Evolutionary conservation across 2,797 vertebrate species (phyloP).

Genomic region (Enteromius paludinosus): DNA sequence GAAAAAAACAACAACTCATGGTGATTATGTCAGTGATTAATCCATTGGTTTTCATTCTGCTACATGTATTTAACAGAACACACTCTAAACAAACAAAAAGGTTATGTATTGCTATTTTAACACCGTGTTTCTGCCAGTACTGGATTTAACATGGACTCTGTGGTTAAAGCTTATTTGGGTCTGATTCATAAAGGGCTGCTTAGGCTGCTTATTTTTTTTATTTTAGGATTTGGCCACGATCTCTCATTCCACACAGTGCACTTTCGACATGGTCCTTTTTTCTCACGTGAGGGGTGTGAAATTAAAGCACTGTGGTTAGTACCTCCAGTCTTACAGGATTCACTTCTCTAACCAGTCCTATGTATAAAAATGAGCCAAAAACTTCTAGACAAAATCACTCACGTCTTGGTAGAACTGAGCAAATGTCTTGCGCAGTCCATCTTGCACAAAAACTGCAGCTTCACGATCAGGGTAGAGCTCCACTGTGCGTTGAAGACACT

Average conservation of each 20-base stretch:
- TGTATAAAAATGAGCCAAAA: not conserved
- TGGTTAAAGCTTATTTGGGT: conserved; percentile 11
- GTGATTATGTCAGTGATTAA: not conserved
- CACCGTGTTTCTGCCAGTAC: not conserved
- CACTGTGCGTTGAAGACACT: conserved; percentile 73
- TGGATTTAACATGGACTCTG: not conserved
- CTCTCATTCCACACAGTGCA: conserved; percentile 1
- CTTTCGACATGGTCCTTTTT: not conserved
- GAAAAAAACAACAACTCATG: not conserved
- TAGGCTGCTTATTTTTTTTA: not conserved
- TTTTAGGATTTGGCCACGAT: conserved; percentile 14
- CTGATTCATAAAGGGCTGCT: conserved; percentile 3
- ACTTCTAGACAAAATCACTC: conserved; percentile 59
- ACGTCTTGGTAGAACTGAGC: conserved; percentile 88
- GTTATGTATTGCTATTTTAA: not conserved
- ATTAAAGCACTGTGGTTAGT: not conserved
- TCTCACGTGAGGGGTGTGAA: not conserved
- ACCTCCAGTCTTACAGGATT: not conserved
- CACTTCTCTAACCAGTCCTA: not conserved
- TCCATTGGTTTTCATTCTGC: not conserved
- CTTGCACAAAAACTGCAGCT: conserved; percentile 78
- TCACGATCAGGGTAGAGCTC: conserved; percentile 80
- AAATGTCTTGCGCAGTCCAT: conserved; percentile 85
- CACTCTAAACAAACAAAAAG: not conserved
- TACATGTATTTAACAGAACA: not conserved